Conservation (phyloP, 2,797 vertebrate species). For the Arremon aurantiirostris region DNA sequence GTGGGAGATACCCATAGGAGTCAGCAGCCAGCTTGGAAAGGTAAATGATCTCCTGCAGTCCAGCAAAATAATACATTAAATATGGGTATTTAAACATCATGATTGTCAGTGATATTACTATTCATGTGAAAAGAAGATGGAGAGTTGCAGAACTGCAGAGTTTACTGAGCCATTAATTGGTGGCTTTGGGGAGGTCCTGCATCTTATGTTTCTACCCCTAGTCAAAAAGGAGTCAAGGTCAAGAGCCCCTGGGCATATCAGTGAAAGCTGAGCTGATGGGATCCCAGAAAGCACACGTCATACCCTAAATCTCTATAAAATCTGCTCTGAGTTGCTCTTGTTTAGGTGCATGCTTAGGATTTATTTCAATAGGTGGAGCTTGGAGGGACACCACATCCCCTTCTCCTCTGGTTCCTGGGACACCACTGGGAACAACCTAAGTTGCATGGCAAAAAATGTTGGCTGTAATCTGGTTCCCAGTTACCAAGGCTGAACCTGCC, state of each 20-base stretch:
- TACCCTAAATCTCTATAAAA: constrained; percentile 36
- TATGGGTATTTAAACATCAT: not conserved
- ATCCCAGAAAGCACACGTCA: constrained; percentile 7
- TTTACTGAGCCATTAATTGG: not conserved
- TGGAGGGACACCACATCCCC: not conserved
- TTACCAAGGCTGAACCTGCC: not conserved
- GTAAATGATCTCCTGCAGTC: not conserved
- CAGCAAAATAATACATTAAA: not conserved
- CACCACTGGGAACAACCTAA: not conserved
- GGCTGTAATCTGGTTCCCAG: not conserved
- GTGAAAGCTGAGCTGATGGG: constrained; percentile 44
- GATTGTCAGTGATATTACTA: not conserved
- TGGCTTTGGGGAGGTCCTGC: not conserved
- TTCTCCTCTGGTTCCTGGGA: not conserved
- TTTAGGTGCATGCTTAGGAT: not conserved
- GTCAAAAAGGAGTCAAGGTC: constrained; percentile 21
- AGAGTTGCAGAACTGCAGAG: not conserved
- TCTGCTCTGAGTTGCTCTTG: not conserved
- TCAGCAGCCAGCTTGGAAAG: not conserved
- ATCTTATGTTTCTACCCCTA: constrained; percentile 19
- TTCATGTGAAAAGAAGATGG: not conserved
- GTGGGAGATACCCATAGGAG: not conserved
- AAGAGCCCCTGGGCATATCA: not conserved
- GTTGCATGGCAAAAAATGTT: not conserved
- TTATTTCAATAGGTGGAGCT: not conserved